Evolutionary conservation across 2,888 invertebrate genomes (phyloP), one percentile per base, ranked within the genome.

Genomic region (Hypomecis atomaria): DNA sequence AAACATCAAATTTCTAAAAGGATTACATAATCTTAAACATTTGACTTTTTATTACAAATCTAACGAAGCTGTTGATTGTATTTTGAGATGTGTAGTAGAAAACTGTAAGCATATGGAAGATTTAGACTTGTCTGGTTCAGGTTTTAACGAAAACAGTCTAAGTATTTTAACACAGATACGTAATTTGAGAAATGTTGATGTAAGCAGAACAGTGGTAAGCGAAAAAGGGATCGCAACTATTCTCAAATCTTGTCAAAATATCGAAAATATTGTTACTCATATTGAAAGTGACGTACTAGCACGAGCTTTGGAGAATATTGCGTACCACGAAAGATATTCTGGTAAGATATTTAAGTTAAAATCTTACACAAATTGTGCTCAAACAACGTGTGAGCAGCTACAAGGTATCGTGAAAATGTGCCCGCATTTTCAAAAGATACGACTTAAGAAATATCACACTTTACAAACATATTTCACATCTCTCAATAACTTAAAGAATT

Each of bases 161-260:
- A 45, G 6, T 45, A 23, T 13, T 6, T 23, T 45, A 13, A 13
- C 6, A 4, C 45, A 23, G 23, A 13, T 45, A 9, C 45, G 7
- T 45, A 13, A 45, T 45, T 45, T 45, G 7, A 45, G 23, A 45
- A 45, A 5, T 0, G 6, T 45, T 13, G 7, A 23, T 6, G 4
- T 45, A 45, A 7, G 10, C 13, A 23, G 6, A 45, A 13, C 45
- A 45, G 45, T 5, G 6, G 23, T 23, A 8, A 6, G 5, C 13
- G 23, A 45, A 23, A 10, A 45, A 6, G 45, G 23, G 5, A 45
- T 45, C 2, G 45, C 5, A 13, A 45, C 6, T 13, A 7, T 45
- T 45, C 45, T 50, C 37, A 37, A 11, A n/a, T 36, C 50, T 11
- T 50, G 37, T 38, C n/a, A 50, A 10, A 49, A 49, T 11, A 34